These are phyloP conservation scores for Druon quercuslanigerum DNA, from an alignment of 1,140 invertebrate genomes.

Conservation along the genomic window DNA sequence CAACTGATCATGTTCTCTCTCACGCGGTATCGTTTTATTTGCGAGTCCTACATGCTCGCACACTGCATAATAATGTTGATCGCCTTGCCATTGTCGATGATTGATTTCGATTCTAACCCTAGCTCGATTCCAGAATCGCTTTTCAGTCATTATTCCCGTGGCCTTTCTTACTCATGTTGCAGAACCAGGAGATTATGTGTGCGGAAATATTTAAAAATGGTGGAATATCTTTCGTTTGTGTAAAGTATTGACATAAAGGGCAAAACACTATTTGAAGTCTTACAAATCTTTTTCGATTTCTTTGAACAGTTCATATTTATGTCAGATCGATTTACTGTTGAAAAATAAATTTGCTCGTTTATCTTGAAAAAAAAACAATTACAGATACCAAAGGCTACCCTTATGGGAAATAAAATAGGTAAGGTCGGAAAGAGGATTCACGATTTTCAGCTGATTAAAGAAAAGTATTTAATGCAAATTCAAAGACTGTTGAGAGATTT, in stretches of 20 bases:
- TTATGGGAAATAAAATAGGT: no score
- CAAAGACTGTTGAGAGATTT: no score
- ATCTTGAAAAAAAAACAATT: no score
- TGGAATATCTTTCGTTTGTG: neutral
- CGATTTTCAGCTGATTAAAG: no score
- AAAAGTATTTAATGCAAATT: no score
- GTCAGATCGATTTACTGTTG: no score
- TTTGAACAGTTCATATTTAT: no score
- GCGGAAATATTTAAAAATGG: neutral
- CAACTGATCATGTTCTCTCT: slow-evolving; percentile 19
- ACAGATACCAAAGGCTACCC: no score
- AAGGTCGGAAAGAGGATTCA: no score
- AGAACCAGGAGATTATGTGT: neutral
- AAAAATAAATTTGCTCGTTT: no score
- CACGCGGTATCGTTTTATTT: slow-evolving; percentile 15
- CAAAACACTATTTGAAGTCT: no score
- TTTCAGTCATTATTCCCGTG: neutral
- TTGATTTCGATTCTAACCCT: neutral
- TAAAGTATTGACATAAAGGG: neutral
- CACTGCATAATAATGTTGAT: slow-evolving; percentile 18
- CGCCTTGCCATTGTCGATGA: slow-evolving; percentile 10
- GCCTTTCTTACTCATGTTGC: neutral
- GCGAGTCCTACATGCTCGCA: neutral
- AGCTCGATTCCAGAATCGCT: slow-evolving; percentile 7
- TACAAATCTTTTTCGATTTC: neutral